Conservation (phyloP, 2,797 vertebrate genomes). For the Menidia menidia region DNA sequence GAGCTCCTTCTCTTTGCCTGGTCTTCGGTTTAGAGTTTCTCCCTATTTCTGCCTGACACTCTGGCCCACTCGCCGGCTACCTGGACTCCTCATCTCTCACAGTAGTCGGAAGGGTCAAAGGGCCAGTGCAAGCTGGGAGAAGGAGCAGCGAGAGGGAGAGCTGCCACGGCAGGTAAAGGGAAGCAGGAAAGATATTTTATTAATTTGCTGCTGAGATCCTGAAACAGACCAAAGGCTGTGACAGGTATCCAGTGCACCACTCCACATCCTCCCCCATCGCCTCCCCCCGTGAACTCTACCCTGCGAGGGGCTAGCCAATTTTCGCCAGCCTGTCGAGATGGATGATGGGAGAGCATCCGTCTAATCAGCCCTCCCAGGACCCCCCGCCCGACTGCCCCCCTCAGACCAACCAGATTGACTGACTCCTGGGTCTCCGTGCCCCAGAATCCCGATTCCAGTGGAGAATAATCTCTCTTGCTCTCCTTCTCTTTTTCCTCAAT, state of each 20-base stretch:
- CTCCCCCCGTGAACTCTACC: constrained; percentile 82
- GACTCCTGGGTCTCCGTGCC: constrained; percentile 83
- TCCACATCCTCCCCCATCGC: constrained; percentile 64
- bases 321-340: constrained; percentile 85
- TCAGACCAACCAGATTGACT: constrained; percentile 81
- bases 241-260: constrained; percentile 80
- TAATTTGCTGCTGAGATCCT: constrained; percentile 85
- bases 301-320: constrained; percentile 85
- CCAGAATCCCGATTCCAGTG: constrained; percentile 82
- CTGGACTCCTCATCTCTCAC: constrained; percentile 81
- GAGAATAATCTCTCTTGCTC: constrained; percentile 79
- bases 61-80: constrained; percentile 71
- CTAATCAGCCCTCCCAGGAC: constrained; percentile 87
- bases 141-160: constrained; percentile 70
- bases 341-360: constrained; percentile 85
- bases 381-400: constrained; percentile 75
- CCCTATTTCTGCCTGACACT: constrained; percentile 74
- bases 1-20: constrained; percentile 57
- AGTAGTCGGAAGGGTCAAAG: constrained; percentile 81
- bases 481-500: constrained; percentile 46
- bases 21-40: constrained; percentile 74
- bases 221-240: constrained; percentile 86
- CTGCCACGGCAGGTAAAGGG: constrained; percentile 80
- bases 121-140: constrained; percentile 79
- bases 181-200: constrained; percentile 86